Conservation (phyloP, 2,797 vertebrate species). For the Sphenopsis melanotis region DNA sequence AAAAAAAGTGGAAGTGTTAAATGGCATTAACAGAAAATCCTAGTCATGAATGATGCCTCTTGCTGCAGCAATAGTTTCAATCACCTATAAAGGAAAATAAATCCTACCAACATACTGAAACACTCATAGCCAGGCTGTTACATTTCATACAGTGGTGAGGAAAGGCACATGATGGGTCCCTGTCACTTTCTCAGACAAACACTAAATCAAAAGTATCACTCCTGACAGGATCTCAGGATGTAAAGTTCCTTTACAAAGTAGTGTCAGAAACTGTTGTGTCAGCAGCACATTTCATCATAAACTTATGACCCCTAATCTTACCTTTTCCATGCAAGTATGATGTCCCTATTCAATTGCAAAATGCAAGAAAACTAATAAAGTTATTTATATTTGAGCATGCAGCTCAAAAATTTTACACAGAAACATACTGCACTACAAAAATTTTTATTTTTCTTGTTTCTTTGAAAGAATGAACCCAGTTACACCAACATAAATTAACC, state of each 20-base stretch:
- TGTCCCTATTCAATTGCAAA: background rate
- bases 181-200: background rate
- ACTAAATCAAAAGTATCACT: background rate
- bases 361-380: background rate
- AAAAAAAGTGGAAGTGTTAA: background rate
- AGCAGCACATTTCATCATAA: background rate
- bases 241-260: background rate
- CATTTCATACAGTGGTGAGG: background rate
- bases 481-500: background rate
- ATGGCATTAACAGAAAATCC: background rate
- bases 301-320: background rate
- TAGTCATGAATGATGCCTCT: background rate
- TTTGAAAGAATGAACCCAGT: background rate
- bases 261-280: background rate
- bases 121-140: background rate
- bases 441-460: background rate
- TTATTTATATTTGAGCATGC: rapidly evolving
- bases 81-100: background rate
- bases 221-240: background rate
- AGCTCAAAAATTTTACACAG: background rate
- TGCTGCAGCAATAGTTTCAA: background rate
- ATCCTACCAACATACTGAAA: background rate
- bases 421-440: background rate
- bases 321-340: background rate
- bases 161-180: background rate